Base-by-base conservation (phyloP, 2,113 vertebrate species). In the Ciconia boyciana region DNA sequence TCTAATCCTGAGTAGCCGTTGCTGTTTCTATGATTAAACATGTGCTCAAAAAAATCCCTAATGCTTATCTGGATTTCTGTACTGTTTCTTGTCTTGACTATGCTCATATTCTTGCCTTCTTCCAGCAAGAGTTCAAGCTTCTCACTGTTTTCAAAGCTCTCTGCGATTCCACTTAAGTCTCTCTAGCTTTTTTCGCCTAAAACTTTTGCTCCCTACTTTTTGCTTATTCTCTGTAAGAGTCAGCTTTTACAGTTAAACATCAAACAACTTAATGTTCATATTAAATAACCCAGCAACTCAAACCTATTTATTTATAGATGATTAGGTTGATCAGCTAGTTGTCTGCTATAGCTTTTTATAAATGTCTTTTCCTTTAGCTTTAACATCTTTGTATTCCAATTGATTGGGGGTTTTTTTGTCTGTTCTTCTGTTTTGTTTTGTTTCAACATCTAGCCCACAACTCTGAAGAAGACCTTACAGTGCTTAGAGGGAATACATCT, bases 401-500 rank as follows among this genome's bases (percentile, higher is more conserved):
- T 9, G 17, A 28, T 36, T n/a, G 15, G 7, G 2, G 39, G 8
- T 39, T 10, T 9, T 66, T 84, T 68, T 7, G 1, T 28, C 3
- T 39, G 2, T 13, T 87, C 12, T 34, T 13, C 20, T 34, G 19
- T 34, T 58, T 54, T 11, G 1, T 32, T n/a, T 74, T 72, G 10
- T 57, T 75, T 16, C 7, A 68, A 16, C 18, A 16, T 62, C 26
- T 60, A 99, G 99, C 99, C 99, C 44, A 99, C 99, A 51, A 98
- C 98, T 80, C 97, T 99, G 90, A 99, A 99, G 98, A 99, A 99
- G 87, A 99, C 99, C 0, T 97, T 99, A 9, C 99, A 99, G 97
- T 99, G 99, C 96, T 91, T 99, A 95, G 99, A 99, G 87, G 99
- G 99, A n/a, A 99, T 99, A 93, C 99, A 99, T 89, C 98, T 99